Conservation (phyloP, 2,888 invertebrate species). For the Herminia tarsipennalis region DNA sequence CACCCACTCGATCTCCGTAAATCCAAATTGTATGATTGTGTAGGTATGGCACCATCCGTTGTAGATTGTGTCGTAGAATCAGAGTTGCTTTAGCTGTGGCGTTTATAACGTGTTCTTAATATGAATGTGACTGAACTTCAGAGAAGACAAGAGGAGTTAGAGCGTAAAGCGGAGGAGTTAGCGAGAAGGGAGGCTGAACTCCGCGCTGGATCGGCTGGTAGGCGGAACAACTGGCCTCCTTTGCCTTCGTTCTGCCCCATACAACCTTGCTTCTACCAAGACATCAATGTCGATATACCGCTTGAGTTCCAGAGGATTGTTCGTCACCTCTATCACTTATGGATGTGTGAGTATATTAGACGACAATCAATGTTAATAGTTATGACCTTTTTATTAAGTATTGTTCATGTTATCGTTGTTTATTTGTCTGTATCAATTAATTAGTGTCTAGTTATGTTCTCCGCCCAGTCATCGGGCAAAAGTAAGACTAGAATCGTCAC, state of each 20-base stretch:
- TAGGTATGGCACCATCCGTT: constrained; percentile 37
- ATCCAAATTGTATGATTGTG: constrained; percentile 35
- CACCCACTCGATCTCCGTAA: constrained; percentile 28
- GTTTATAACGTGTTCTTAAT: constrained; percentile 4
- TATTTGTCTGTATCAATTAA: no score
- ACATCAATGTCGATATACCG: constrained; percentile 99
- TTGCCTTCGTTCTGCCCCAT: constrained; percentile 96
- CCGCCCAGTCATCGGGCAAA: no score
- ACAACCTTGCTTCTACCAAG: constrained; percentile 99
- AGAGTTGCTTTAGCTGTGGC: constrained; percentile 10
- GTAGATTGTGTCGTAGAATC: constrained; percentile 29
- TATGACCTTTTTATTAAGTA: not conserved
- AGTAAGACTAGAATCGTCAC: no score
- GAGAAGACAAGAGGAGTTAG: constrained; percentile 95
- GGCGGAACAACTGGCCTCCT: constrained; percentile 99
- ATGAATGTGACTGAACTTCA: constrained; percentile 65
- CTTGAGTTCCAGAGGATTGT: constrained; percentile 98
- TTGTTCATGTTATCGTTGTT: no score
- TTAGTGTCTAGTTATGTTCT: no score
- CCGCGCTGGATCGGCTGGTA: constrained; percentile 86
- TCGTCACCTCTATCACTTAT: constrained; percentile 96
- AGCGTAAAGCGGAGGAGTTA: constrained; percentile 95
- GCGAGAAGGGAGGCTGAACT: constrained; percentile 96
- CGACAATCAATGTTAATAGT: no score
- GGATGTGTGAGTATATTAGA: constrained; percentile 96